Conservation (phyloP, 2,888 invertebrate genomes). For the Drosophila emarginata region DNA sequence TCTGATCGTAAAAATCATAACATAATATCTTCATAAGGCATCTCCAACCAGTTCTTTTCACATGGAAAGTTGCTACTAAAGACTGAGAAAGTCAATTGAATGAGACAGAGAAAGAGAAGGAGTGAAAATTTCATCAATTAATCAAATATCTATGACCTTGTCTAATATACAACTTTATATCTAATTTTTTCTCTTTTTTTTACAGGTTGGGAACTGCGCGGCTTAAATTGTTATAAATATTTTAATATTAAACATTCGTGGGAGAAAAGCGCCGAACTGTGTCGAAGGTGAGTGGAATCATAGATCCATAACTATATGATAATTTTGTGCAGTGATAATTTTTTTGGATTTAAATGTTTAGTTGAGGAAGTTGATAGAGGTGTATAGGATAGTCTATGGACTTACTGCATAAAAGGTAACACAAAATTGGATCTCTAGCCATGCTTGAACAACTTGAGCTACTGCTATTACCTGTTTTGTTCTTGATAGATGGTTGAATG, state of each 20-base stretch:
- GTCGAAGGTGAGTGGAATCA: slow-evolving; percentile 90
- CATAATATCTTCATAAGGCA: slow-evolving; percentile 5
- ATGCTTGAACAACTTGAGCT: slow-evolving; percentile 53
- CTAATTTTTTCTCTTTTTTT: slow-evolving; percentile 75
- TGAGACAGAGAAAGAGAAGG: neutral
- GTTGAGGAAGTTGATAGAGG: slow-evolving; percentile 56
- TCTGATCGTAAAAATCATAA: slow-evolving; percentile 1
- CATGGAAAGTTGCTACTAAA: slow-evolving; percentile 4
- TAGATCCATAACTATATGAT: slow-evolving; percentile 65
- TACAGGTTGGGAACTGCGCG: slow-evolving; percentile 96
- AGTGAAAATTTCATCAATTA: slow-evolving; percentile 2
- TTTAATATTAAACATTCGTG: slow-evolving; percentile 97
- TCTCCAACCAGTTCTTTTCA: neutral
- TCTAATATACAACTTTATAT: slow-evolving; percentile 23
- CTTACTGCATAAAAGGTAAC: slow-evolving; percentile 27
- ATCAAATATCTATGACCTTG: slow-evolving; percentile 56
- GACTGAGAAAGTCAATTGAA: slow-evolving; percentile 9
- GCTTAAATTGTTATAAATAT: slow-evolving; percentile 96
- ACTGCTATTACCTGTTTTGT: slow-evolving; percentile 63
- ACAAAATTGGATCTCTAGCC: slow-evolving; percentile 33
- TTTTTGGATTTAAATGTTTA: slow-evolving; percentile 8
- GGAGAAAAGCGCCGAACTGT: slow-evolving; percentile 97
- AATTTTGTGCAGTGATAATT: slow-evolving; percentile 43
- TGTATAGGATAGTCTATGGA: slow-evolving; percentile 6
- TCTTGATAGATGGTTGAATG: slow-evolving; percentile 41